phyloP scores from a whole-genome alignment of 2,113 vertebrate genomes.

The Hyperopisus bebe region DNA sequence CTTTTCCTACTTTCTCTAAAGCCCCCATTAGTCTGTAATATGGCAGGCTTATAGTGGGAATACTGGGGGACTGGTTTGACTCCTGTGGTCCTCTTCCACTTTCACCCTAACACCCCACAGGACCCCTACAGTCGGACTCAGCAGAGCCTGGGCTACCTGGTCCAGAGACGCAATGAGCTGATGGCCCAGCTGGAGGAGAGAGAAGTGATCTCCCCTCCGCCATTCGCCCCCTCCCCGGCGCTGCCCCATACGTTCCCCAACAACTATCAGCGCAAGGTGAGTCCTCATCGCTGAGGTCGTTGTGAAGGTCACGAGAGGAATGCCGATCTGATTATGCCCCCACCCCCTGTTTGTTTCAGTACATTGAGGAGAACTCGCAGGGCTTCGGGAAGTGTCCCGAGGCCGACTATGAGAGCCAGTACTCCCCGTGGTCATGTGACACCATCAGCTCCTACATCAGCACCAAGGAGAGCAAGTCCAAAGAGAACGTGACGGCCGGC shows the following conservation, averaged over 20 bases:
- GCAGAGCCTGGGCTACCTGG: constrained; percentile 84
- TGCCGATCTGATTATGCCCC: constrained; percentile 10
- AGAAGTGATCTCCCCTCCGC: constrained; percentile 91
- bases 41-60: not conserved
- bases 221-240: constrained; percentile 86
- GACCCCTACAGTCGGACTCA: constrained; percentile 66
- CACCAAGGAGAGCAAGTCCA: constrained; percentile 94
- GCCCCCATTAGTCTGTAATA: not conserved
- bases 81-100: not conserved
- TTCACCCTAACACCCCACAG: constrained; percentile 28
- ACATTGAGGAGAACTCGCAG: constrained; percentile 84
- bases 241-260: constrained; percentile 78
- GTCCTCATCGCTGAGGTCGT: not conserved
- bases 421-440: constrained; percentile 98
- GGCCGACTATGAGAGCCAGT: constrained; percentile 86
- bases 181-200: constrained; percentile 92
- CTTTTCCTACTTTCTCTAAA: not conserved
- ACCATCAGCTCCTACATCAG: constrained; percentile 97
- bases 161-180: constrained; percentile 87
- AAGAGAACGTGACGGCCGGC: constrained; percentile 79
- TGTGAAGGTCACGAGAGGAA: constrained; percentile 3
- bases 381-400: constrained; percentile 80
- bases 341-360: constrained; percentile 52
- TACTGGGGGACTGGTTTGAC: not conserved
- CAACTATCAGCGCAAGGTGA: constrained; percentile 75